These are phyloP conservation scores for Heteromyza rotundicornis DNA, from an alignment of 2,888 invertebrate species.

Conservation along the genomic window DNA sequence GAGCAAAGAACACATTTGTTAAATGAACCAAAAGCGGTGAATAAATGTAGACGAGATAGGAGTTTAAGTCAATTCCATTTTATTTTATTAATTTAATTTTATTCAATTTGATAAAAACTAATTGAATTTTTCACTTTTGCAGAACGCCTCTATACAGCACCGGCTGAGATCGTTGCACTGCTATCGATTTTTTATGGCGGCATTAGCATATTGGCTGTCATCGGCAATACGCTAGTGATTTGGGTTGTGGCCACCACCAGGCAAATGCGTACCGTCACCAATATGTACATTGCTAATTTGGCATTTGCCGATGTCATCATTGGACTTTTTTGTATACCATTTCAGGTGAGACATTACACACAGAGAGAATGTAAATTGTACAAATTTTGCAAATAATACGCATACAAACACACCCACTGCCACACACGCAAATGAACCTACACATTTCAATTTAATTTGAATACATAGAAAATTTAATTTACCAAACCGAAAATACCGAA, in stretches of 20 bases:
- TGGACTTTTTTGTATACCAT: slow-evolving; percentile 84
- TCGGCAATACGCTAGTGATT: slow-evolving; percentile 85
- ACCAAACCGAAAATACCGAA: too few relatives aligned
- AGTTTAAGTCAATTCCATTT: neutral
- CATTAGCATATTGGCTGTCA: slow-evolving; percentile 80
- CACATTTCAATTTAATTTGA: too few relatives aligned
- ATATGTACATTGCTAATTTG: slow-evolving; percentile 85
- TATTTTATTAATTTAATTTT: neutral
- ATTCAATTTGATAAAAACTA: neutral
- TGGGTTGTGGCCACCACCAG: slow-evolving; percentile 81
- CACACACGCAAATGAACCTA: neutral
- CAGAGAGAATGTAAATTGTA: too few relatives aligned
- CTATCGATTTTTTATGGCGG: slow-evolving; percentile 81
- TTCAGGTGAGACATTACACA: slow-evolving; percentile 66
- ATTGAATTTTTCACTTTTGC: slow-evolving; percentile 29
- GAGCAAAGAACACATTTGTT: too few relatives aligned
- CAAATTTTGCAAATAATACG: too few relatives aligned
- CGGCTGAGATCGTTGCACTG: slow-evolving; percentile 74
- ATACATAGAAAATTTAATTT: too few relatives aligned
- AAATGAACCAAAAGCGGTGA: too few relatives aligned
- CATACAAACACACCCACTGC: neutral
- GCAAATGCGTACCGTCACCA: slow-evolving; percentile 83
- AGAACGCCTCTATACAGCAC: slow-evolving; percentile 76
- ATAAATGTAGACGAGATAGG: too few relatives aligned
- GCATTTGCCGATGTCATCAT: slow-evolving; percentile 87